These are phyloP conservation scores for Chaetodon trifascialis DNA, from an alignment of 2,113 vertebrate genomes.

Conservation along the genomic window DNA sequence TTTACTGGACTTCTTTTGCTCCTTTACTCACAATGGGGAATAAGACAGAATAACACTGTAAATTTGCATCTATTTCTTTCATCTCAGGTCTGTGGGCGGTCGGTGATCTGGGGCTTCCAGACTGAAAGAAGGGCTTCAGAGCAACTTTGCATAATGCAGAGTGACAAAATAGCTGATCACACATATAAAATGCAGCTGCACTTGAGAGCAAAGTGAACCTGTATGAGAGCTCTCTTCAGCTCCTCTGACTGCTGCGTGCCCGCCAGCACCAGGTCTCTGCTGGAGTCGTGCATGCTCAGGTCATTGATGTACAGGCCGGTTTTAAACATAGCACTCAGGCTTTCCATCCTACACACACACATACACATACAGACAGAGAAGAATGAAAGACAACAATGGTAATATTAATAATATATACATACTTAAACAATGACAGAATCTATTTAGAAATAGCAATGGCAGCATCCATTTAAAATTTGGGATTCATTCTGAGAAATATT, in stretches of 20 bases:
- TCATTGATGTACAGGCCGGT: slow-evolving; percentile 86
- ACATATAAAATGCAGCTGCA: slow-evolving; percentile 33
- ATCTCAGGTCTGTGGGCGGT: background rate
- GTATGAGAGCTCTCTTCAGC: slow-evolving; percentile 85
- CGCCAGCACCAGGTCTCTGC: slow-evolving; percentile 84
- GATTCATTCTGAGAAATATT: slow-evolving; percentile 1
- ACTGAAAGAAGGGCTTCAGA: slow-evolving; percentile 32
- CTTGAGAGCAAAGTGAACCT: slow-evolving; percentile 67
- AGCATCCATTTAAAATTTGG: background rate
- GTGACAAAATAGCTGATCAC: slow-evolving; percentile 27
- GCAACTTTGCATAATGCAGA: slow-evolving; percentile 35
- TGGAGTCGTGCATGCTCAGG: slow-evolving; percentile 86
- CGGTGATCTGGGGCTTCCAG: background rate
- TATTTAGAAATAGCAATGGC: background rate
- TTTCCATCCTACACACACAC: slow-evolving; percentile 81
- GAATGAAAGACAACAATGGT: background rate
- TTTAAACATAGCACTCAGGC: slow-evolving; percentile 84
- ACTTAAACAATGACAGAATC: background rate
- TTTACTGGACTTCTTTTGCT: slow-evolving; percentile 85
- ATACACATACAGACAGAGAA: slow-evolving; percentile 26
- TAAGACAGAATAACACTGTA: slow-evolving; percentile 14
- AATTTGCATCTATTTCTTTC: background rate
- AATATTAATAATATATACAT: too few species aligned
- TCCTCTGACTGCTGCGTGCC: slow-evolving; percentile 85
- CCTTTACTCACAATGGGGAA: slow-evolving; percentile 62